Base-by-base conservation (phyloP, 2,113 vertebrate genomes). In the Hucho hucho region DNA sequence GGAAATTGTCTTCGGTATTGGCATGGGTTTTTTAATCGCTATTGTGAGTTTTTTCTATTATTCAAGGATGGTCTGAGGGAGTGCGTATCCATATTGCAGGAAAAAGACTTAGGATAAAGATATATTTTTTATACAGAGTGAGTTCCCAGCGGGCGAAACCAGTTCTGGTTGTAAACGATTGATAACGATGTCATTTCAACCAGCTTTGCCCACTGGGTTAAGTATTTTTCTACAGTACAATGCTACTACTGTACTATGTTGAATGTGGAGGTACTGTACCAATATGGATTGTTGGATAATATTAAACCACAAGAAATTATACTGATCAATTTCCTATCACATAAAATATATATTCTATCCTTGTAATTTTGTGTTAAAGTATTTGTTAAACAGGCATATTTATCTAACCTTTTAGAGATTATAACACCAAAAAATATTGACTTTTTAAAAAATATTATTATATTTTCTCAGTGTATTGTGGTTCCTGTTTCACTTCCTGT, bases 1-100 rank as follows among this genome's bases (percentile, higher is more conserved):
- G 59, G 28, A 69, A 70, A 28, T 28, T 47, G 25, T 3, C 25
- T 79, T 80, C 73, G n/a, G 63, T 24, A 7, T 47, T 65, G 70
- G 71, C 74, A 71, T 80, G 24, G 29, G 80, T 75, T 81, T 86
- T 81, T 66, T 78, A 75, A 58, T 53, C 75, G 78, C 70, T 65
- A 74, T 81, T 82, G 72, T 76, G 24, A 16, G 56, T 73, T 26
- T 83, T 81, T 63, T 78, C 14, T 73, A 81, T 80, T 46, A 66
- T n/a, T 72, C 68, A 20, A 66, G 90, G 86, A 87, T 87, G 90
- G 86, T 88, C 86, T 90, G 89, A 80, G 76, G 72, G 79, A 81
- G 9, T 43, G 11, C 9, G 16, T 73, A 68, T 79, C 75, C 63
- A n/a, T 47, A 84, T 77, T 70, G 70, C 70, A 78, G 29, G 78